Evolutionary conservation across 2,888 invertebrate species (phyloP).

Genomic region (Ptychoptera contaminata): DNA sequence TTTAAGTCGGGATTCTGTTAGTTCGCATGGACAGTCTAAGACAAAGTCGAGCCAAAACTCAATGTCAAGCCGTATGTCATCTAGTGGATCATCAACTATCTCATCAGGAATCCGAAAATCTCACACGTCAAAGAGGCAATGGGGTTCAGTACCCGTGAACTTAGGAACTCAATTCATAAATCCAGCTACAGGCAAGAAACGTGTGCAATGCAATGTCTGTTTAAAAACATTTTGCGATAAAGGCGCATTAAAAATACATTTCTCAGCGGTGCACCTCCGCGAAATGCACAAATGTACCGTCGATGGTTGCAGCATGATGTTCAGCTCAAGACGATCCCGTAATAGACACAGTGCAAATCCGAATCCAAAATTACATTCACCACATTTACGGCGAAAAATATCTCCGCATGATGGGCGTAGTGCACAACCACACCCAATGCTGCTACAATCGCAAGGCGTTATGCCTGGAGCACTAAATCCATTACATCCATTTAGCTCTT

Average conservation of each 20-base stretch:
- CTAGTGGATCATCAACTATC: constrained; percentile 2
- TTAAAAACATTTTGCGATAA: constrained; percentile 99
- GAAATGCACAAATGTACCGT: constrained; percentile 99
- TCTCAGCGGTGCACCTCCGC: constrained; percentile 93
- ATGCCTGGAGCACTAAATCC: constrained; percentile 45
- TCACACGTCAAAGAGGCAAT: constrained; percentile 54
- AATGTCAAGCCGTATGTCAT: constrained; percentile 2
- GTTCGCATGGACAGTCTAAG: constrained; percentile 4
- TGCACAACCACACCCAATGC: constrained; percentile 67
- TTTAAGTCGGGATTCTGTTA: constrained; percentile 37
- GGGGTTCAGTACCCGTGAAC: constrained; percentile 66
- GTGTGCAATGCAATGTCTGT: constrained; percentile 96
- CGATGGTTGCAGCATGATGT: constrained; percentile 98
- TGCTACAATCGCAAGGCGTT: constrained; percentile 49
- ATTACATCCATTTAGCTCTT: constrained; percentile 60
- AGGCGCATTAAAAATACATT: constrained; percentile 97
- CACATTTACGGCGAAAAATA: constrained; percentile 82
- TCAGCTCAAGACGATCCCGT: constrained; percentile 86
- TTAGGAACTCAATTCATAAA: constrained; percentile 82
- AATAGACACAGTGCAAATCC: constrained; percentile 97
- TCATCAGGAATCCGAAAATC: constrained; percentile 40
- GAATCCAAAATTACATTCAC: constrained; percentile 94
- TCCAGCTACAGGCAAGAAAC: constrained; percentile 85
- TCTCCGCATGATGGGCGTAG: constrained; percentile 88
- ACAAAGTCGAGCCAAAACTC: constrained; percentile 3